phyloP scores from a whole-genome alignment of 1,140 invertebrate species.

The Rhagoletis pomonella region DNA sequence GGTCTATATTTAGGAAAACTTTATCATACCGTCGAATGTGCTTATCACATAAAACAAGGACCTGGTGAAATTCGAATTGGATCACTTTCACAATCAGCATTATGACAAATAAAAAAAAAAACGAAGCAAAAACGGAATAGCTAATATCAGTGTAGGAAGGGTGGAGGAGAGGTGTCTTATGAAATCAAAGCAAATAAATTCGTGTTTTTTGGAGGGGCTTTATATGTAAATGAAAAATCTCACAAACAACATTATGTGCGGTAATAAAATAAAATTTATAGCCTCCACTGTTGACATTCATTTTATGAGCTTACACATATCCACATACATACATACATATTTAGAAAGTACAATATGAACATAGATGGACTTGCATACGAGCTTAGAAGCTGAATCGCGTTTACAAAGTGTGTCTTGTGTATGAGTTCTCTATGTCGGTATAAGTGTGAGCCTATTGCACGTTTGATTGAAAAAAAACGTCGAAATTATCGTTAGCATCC shows the following conservation, averaged over 20 bases:
- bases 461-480: slow-evolving; percentile 48
- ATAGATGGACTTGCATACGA: background rate
- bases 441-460: slow-evolving; percentile 24
- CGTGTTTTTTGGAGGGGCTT: slow-evolving; percentile 31
- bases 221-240: slow-evolving; percentile 48
- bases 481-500: slow-evolving; percentile 35
- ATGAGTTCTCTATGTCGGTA: background rate
- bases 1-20: too few species aligned
- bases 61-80: too few species aligned
- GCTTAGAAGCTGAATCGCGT: background rate
- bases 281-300: slow-evolving; percentile 46
- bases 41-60: too few species aligned
- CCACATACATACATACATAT: background rate
- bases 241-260: slow-evolving; percentile 49
- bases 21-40: too few species aligned
- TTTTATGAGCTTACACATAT: slow-evolving; percentile 8
- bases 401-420: background rate
- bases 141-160: background rate
- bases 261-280: slow-evolving; percentile 49
- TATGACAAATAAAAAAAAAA: too few species aligned
- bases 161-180: background rate
- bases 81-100: too few species aligned
- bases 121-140: too few species aligned
- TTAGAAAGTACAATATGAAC: too few species aligned
- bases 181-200: slow-evolving; percentile 36